Conservation (phyloP, 1,140 invertebrate genomes). For the Cardiocondyla obscurior region DNA sequence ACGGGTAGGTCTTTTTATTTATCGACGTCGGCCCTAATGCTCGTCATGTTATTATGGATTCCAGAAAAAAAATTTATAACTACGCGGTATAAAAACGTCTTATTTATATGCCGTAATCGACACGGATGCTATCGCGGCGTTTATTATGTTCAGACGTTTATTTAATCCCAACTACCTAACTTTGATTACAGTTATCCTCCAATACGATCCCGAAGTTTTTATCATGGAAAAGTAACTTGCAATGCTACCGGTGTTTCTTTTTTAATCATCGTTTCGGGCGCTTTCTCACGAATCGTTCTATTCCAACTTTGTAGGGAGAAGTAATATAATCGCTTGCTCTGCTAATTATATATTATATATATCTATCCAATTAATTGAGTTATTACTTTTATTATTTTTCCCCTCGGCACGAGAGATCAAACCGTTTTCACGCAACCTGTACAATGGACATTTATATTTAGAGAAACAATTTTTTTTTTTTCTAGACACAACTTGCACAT, state of each 20-base stretch:
- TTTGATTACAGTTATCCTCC: slow-evolving; percentile 46
- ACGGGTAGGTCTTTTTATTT: neutral
- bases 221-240: neutral
- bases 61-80: slow-evolving; percentile 20
- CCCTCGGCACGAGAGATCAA: neutral
- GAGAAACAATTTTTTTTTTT: slow-evolving; percentile 2
- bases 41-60: slow-evolving; percentile 22
- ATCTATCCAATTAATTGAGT: neutral
- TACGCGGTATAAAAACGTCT: neutral
- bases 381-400: neutral
- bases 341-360: neutral
- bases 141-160: neutral
- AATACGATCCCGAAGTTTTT: slow-evolving; percentile 20
- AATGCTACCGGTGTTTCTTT: slow-evolving; percentile 27
- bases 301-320: neutral
- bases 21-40: neutral
- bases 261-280: slow-evolving; percentile 34
- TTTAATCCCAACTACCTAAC: slow-evolving; percentile 46
- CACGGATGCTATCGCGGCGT: neutral
- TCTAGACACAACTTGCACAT: neutral
- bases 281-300: neutral
- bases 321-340: neutral
- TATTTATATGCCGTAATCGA: neutral
- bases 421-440: neutral
- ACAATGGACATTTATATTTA: neutral